phyloP scores from a whole-genome alignment of 92 coral and sea anemone genomes.

The Diadumene lineata region DNA sequence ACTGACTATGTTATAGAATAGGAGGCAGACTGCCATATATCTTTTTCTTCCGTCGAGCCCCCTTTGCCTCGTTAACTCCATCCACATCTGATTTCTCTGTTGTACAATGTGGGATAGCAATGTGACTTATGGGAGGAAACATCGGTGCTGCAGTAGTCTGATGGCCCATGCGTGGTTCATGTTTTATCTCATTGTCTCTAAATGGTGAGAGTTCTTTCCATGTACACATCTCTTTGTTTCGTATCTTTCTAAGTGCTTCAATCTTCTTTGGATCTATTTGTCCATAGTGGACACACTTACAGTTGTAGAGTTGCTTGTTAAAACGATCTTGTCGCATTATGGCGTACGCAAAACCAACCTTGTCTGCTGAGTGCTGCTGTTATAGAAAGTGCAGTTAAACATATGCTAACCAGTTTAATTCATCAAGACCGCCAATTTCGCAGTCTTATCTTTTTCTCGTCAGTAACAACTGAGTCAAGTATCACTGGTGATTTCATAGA shows the following conservation, averaged over 20 bases:
- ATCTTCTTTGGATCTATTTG: conserved; percentile 56
- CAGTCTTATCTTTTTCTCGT: no score
- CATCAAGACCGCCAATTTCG: no score
- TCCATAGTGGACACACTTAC: conserved; percentile 58
- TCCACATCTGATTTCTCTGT: not conserved
- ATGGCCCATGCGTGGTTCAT: not conserved
- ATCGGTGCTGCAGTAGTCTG: conserved; percentile 22
- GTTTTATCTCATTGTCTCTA: conserved; percentile 31
- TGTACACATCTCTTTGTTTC: conserved; percentile 42
- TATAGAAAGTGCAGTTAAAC: no score
- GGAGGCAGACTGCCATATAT: conserved; percentile 9
- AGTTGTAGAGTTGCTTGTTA: conserved; percentile 18
- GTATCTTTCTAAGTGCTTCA: conserved; percentile 39
- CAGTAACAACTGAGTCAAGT: no score
- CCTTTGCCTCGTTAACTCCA: not conserved
- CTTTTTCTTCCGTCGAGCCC: not conserved
- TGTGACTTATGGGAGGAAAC: conserved; percentile 55
- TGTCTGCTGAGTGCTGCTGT: no score
- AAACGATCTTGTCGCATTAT: conserved; percentile 4
- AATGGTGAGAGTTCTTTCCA: conserved; percentile 51
- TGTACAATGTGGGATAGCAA: not conserved
- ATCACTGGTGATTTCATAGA: no score
- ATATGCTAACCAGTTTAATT: no score
- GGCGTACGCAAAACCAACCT: no score
- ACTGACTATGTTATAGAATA: not conserved